Conservation (phyloP, 2,797 vertebrate species). For the Tokudaia muenninki region DNA sequence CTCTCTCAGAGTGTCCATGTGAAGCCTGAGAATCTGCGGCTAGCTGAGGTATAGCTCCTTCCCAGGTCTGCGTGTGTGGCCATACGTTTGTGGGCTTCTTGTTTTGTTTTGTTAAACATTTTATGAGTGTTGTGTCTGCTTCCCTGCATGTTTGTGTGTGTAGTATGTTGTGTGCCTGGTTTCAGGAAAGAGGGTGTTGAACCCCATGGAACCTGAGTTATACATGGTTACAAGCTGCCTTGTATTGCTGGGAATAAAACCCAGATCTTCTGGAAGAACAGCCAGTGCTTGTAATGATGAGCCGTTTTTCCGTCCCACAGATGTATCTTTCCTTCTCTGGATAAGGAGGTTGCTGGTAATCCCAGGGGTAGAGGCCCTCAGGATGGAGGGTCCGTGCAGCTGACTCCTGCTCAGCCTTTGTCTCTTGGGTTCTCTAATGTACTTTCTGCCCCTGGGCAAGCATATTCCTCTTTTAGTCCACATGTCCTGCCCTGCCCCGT, state of each 20-base stretch:
- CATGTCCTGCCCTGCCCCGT: too few relatives aligned
- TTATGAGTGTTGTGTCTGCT: neutral
- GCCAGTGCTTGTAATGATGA: neutral
- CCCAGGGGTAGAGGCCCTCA: neutral
- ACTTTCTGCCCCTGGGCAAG: neutral
- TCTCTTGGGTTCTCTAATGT: neutral
- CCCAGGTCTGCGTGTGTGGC: neutral
- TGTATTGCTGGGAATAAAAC: neutral
- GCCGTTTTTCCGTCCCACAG: neutral
- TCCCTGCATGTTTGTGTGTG: neutral
- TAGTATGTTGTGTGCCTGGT: neutral
- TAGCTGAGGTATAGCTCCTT: slow-evolving; percentile 92
- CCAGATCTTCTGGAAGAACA: neutral
- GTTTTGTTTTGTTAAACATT: neutral
- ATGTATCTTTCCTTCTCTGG: neutral
- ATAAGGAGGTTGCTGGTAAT: neutral
- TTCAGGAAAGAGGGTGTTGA: neutral
- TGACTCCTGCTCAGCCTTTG: neutral
- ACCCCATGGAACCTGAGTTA: neutral
- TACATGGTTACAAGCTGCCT: neutral
- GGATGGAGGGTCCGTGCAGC: neutral
- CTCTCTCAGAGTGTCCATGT: slow-evolving; percentile 94
- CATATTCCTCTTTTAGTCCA: neutral
- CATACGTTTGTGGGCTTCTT: neutral
- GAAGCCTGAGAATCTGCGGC: slow-evolving; percentile 95